Conservation (phyloP, 2,113 vertebrate species). For the Rattus norvegicus region GRCr8 NC_086030.1:38042001-38042500, state of each 20-base stretch:
- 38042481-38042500: neutral
- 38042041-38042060: neutral
- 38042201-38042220: neutral
- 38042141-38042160: neutral
- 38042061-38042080: neutral
- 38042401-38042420: neutral
- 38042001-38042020: neutral
- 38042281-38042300: neutral
- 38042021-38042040: neutral
- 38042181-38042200: neutral
- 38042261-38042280: rapidly evolving
- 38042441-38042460: neutral
- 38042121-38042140: neutral
- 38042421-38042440: neutral
- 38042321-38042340: neutral
- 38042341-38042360: too few species aligned
- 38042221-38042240: neutral
- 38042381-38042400: neutral
- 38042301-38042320: rapidly evolving
- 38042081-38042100: neutral
- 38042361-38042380: neutral
- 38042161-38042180: neutral
- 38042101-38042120: neutral
- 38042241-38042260: neutral
- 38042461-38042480: neutral